Base-by-base conservation (phyloP, 37 sponge, comb jelly and placozoan genomes). In the Diacarnus erythraeanus region DNA sequence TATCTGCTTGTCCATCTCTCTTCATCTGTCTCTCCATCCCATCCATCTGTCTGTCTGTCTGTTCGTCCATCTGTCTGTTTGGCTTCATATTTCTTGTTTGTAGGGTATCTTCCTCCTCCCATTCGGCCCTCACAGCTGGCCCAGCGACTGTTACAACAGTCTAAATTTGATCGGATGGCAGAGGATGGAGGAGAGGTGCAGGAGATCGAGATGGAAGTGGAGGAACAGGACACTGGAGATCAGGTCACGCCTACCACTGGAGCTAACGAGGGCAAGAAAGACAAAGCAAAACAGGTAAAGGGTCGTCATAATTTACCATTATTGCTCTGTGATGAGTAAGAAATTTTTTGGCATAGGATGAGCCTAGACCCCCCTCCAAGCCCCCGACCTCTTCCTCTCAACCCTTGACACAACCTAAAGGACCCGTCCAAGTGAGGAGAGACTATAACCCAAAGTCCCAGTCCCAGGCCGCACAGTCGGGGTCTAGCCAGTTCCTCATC, bases 151-250 rank as follows among this genome's bases (percentile, higher is more conserved):
- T 66, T 97, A 0, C 94, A 93, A 60, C 95, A 95, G 81, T 85
- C 87, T 47, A 87, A 95, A 79, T 93, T 92, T 76, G 91, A 97
- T 84, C 72, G 86, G 57, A 57, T 89, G 69, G 78, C 89, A 47
- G 94, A 87, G n/a, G 59, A 78, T n/a, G 64, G 59, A 17, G 88
- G 83, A 30, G 93, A 95, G 57, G 92, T 85, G 35, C 78, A 93
- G 68, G 92, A 94, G 75, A 91, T 92, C 36, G 97, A 97, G 82
- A 97, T 93, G 94, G 94, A 94, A 67, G 91, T 94, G 57, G 92
- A 91, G 30, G 96, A 95, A 9, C 77, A 79, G 47, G 92, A 87
- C 30, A 42, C n/a, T 26, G 64, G 64, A 25, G 61, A 26, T 41
- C 42, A 17, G 3, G 74, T 3, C 1, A 22, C 22, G 42, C 71